These are phyloP conservation scores for Medauroidea extradentata DNA, from an alignment of 1,140 invertebrate genomes.

Conservation along the genomic window DNA sequence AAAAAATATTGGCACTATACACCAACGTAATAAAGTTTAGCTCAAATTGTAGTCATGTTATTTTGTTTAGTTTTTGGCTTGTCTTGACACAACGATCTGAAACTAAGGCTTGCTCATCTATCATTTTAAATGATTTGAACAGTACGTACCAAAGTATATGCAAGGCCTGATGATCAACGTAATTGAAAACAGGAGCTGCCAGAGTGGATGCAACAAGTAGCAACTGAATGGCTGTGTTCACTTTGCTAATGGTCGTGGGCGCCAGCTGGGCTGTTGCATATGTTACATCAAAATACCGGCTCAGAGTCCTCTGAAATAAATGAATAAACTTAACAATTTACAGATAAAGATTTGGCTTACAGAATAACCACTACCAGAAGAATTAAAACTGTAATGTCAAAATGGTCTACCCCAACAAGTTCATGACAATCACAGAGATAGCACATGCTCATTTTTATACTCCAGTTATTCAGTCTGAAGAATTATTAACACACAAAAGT, in stretches of 20 bases:
- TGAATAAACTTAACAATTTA: constrained; percentile 24
- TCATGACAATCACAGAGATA: too few species aligned
- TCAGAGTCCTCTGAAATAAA: constrained; percentile 71
- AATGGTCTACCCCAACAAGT: too few species aligned
- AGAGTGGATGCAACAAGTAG: constrained; percentile 72
- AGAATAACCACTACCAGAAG: background rate
- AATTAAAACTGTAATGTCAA: too few species aligned
- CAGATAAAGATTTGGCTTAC: constrained; percentile 18
- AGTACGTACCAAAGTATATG: constrained; percentile 65
- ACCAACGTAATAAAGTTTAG: too few species aligned
- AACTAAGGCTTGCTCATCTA: background rate
- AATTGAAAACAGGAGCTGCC: constrained; percentile 77
- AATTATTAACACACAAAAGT: too few species aligned
- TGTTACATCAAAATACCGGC: constrained; percentile 85
- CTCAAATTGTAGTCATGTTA: too few species aligned
- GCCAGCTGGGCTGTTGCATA: constrained; percentile 86
- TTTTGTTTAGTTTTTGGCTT: too few species aligned
- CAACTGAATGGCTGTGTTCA: constrained; percentile 89
- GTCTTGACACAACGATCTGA: background rate
- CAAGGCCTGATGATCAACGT: constrained; percentile 70
- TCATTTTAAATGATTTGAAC: background rate
- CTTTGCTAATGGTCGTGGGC: constrained; percentile 88
- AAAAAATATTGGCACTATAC: constrained; percentile 3
- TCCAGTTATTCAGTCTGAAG: too few species aligned
- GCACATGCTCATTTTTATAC: too few species aligned